These are phyloP conservation scores for Pampusana beccarii DNA, from an alignment of 2,113 vertebrate species.

Conservation along the genomic window DNA sequence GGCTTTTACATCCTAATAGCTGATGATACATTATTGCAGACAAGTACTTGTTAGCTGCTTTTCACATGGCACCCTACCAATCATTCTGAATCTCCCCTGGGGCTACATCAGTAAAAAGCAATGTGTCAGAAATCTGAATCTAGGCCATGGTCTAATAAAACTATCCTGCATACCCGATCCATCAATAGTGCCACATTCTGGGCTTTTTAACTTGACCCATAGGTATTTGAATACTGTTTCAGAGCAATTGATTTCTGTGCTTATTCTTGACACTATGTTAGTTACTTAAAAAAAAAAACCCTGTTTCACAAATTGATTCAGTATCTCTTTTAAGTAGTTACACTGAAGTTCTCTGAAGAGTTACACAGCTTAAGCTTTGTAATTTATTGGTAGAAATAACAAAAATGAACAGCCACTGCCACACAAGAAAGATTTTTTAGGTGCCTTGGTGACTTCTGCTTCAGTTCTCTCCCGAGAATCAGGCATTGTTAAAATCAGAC, in stretches of 20 bases:
- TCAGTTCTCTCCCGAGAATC: conserved; percentile 1
- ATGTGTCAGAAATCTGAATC: not conserved
- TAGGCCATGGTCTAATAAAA: not conserved
- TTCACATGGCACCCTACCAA: not conserved
- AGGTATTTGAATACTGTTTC: not conserved
- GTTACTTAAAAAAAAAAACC: conserved; percentile 16
- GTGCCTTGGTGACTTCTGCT: not conserved
- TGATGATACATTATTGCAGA: not conserved
- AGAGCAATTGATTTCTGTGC: not conserved
- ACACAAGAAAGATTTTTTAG: conserved; percentile 13
- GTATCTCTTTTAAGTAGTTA: not conserved
- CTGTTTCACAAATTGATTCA: conserved; percentile 37
- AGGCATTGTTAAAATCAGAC: conserved; percentile 14
- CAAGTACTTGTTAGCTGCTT: not conserved
- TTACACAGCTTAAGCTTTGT: not conserved
- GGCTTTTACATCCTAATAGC: not conserved
- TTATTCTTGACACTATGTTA: not conserved
- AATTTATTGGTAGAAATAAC: conserved; percentile 6
- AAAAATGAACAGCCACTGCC: not conserved
- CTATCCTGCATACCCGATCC: not conserved
- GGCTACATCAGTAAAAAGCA: not conserved
- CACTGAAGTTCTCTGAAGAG: not conserved
- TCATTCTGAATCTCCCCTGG: not conserved
- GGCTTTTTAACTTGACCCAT: rapidly evolving
- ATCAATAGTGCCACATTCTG: not conserved